These are phyloP conservation scores for Poeciliopsis turneri DNA, from an alignment of 2,797 vertebrate genomes.

Conservation along the genomic window DNA sequence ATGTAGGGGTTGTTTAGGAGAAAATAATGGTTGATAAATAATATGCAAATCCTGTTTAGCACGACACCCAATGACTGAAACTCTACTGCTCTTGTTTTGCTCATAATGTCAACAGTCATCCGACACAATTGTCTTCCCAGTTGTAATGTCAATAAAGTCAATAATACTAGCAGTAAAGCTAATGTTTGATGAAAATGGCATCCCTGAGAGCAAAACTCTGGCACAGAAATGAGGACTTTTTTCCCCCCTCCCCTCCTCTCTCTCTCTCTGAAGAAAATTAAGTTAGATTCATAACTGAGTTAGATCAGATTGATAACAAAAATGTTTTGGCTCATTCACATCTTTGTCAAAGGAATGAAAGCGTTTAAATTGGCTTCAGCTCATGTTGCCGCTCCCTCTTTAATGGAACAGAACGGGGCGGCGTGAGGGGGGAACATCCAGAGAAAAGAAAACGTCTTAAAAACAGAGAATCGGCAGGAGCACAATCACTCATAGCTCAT, in stretches of 20 bases:
- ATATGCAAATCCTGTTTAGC: constrained; percentile 32
- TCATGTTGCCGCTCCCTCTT: constrained; percentile 27
- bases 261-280: background rate
- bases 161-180: background rate
- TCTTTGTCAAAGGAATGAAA: constrained; percentile 31
- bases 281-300: constrained; percentile 4
- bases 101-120: background rate
- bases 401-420: constrained; percentile 13
- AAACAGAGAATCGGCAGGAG: constrained; percentile 18
- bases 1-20: constrained; percentile 19
- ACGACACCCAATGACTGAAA: background rate
- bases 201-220: constrained; percentile 2
- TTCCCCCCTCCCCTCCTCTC: no score
- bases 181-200: background rate
- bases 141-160: background rate
- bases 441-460: constrained; percentile 11
- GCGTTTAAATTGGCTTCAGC: constrained; percentile 23
- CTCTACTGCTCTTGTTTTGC: background rate
- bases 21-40: constrained; percentile 34
- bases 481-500: constrained; percentile 48
- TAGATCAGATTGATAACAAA: background rate
- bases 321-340: constrained; percentile 29
- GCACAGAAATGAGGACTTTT: constrained; percentile 11
- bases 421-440: background rate
- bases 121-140: background rate